Base-by-base conservation (phyloP, 2,888 invertebrate species). In the Pterobdella sp. region DNA sequence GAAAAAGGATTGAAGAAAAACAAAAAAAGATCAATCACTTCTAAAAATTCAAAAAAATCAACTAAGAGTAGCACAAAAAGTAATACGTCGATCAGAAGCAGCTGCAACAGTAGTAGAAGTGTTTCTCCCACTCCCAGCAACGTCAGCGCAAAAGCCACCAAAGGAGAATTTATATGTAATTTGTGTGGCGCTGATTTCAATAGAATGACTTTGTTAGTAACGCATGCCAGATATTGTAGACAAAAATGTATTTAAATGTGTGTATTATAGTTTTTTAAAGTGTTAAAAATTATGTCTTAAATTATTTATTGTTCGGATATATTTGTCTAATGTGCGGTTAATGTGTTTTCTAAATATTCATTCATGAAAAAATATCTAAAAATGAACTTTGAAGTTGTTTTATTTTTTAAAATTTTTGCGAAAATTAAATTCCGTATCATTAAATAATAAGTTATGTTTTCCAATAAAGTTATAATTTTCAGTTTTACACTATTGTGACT, bases 181-280 rank as follows among this genome's bases (percentile, higher is more conserved):
- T 56, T 69, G 7, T 73, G 73, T 34, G 69, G 68, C n/a, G 42
- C 31, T n/a, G 69, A 49, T 26, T 73, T 73, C 69, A 73, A 73
- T 60, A 52, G 73, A 34, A 73, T 69, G 73, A 64, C 73, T 0
- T 49, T 73, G 42, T 69, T 73, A 0, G 73, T 73, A 3, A 73
- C 73, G 32, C 73, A 73, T 34, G 69, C 69, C 26, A 36, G 73
- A 69, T 73, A 73, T 35, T 73, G 73, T 49, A 56, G 68, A 1
- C 52, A 69, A 56, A 56, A 56, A 26, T 56, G 60, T 56, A 56
- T 18, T 56, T 56, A n/a, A 56, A 26, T 7, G 7, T 4, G 3
- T 22, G 67, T n/a, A n/a, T n/a, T n/a, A 34, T 18, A 22, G 22
- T 18, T 14, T 52, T 14, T 18, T 22, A 22, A 22, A 52, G 52